These are phyloP conservation scores for Plagodis dolabraria DNA, from an alignment of 2,888 invertebrate species.

Conservation along the genomic window DNA sequence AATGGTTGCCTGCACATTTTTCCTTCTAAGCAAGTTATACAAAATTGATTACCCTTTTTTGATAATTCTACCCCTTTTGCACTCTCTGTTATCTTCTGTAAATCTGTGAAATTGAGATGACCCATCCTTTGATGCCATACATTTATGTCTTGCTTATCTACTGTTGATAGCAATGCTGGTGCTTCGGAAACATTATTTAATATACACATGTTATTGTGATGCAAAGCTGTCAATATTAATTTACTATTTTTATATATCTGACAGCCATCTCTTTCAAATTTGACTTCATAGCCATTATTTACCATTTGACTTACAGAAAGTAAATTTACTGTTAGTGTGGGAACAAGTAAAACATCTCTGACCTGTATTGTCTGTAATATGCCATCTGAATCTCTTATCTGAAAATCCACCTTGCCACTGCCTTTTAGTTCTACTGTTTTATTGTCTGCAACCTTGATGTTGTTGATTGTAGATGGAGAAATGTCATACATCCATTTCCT, in stretches of 20 bases:
- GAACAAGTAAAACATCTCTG: constrained; percentile 39
- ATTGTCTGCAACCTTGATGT: constrained; percentile 3
- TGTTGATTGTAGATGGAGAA: neutral
- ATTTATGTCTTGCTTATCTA: constrained; percentile 16
- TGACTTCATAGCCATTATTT: neutral
- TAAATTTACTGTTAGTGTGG: constrained; percentile 36
- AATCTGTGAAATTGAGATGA: constrained; percentile 36
- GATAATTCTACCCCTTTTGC: constrained; percentile 29
- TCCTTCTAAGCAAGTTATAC: constrained; percentile 33
- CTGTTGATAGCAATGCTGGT: neutral
- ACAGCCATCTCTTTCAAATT: neutral
- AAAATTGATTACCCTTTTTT: constrained; percentile 6
- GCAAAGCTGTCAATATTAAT: too few species aligned
- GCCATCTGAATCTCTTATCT: neutral
- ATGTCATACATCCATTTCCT: neutral
- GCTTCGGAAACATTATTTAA: constrained; percentile 3
- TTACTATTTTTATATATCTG: neutral
- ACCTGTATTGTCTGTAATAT: constrained; percentile 13
- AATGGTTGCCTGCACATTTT: constrained; percentile 37
- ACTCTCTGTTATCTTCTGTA: constrained; percentile 32
- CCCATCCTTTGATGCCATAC: constrained; percentile 36
- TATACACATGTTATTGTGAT: constrained; percentile 16
- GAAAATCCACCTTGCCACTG: neutral
- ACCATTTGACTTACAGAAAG: constrained; percentile 39
- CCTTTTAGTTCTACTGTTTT: neutral